phyloP scores from a whole-genome alignment of 2,113 vertebrate genomes.

The Brachionichthys hirsutus region DNA sequence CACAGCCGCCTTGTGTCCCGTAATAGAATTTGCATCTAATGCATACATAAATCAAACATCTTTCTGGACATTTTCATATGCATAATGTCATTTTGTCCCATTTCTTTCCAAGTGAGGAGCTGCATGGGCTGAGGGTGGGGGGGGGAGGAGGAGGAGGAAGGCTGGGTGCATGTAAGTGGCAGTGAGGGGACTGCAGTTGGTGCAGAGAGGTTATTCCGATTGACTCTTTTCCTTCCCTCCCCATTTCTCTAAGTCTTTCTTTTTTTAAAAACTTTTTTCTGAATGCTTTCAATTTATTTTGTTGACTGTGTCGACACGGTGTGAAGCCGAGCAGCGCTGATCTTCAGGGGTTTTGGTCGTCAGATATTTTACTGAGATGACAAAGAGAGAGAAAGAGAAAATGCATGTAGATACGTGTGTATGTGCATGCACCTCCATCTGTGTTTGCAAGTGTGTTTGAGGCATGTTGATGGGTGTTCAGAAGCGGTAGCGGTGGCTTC shows the following conservation, averaged over 20 bases:
- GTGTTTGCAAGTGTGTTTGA: slow-evolving; percentile 43
- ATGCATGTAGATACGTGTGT: slow-evolving; percentile 42
- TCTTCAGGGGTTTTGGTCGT: slow-evolving; percentile 91
- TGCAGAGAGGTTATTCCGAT: slow-evolving; percentile 70
- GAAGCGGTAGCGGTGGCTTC: slow-evolving; percentile 61
- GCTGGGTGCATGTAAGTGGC: slow-evolving; percentile 74
- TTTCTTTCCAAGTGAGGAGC: slow-evolving; percentile 84
- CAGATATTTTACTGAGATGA: slow-evolving; percentile 85
- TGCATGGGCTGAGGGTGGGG: slow-evolving; percentile 41
- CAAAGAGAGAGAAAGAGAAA: slow-evolving; percentile 29
- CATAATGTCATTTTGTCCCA: slow-evolving; percentile 99
- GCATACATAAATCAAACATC: slow-evolving; percentile 99
- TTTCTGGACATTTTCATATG: slow-evolving; percentile 99
- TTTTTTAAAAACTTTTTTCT: slow-evolving; percentile 79
- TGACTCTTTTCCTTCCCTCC: slow-evolving; percentile 41
- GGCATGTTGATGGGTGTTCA: slow-evolving; percentile 70
- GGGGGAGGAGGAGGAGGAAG: slow-evolving; percentile 46
- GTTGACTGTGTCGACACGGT: slow-evolving; percentile 82
- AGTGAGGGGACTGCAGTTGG: slow-evolving; percentile 77
- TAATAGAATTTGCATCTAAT: slow-evolving; percentile 99
- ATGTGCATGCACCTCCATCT: slow-evolving; percentile 29
- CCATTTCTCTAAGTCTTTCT: slow-evolving; percentile 35
- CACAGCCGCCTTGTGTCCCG: slow-evolving; percentile 97
- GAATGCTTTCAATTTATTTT: slow-evolving; percentile 96
- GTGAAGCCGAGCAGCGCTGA: slow-evolving; percentile 84